A percentile compares a stretch with the other conserved stretches of the same genome.
These are phyloP conservation scores for Sakesphorus luctuosus DNA, from an alignment of 2,113 vertebrate species.

Conservation along the genomic window DNA sequence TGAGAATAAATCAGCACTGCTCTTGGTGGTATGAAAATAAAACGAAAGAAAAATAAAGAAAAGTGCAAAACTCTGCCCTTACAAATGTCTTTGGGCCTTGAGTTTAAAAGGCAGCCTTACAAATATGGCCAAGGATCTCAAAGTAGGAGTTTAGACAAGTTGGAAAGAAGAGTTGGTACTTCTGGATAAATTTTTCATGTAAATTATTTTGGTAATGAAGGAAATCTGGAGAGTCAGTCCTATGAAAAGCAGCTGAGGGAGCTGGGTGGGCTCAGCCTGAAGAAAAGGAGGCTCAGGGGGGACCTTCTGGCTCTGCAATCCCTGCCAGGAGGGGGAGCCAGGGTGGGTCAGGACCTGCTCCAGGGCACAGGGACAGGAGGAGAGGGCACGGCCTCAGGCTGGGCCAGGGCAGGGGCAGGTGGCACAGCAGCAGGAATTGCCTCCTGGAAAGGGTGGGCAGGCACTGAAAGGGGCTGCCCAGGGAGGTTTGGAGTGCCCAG, in stretches of 20 bases:
- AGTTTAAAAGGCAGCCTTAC: neutral
- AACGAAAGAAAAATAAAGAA: neutral
- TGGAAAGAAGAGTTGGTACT: neutral
- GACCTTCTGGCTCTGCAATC: neutral
- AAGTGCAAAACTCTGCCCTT: neutral
- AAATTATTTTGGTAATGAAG: neutral
- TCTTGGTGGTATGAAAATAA: neutral
- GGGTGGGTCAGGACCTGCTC: neutral
- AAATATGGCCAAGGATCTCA: neutral
- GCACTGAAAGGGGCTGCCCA: neutral
- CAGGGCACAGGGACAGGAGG: neutral
- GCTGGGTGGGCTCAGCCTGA: neutral
- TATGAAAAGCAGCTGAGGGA: neutral
- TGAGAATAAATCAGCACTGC: neutral
- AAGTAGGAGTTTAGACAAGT: neutral
- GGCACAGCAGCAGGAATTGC: no score
- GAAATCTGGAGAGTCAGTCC: neutral
- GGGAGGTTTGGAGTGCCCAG: neutral
- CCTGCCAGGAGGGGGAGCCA: neutral
- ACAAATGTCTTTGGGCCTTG: neutral
- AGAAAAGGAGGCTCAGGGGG: neutral
- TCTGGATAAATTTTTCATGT: neutral
- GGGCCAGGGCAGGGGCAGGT: no score
- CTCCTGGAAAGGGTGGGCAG: neutral
- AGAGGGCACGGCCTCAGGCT: neutral